A percentile compares a stretch with the other conserved stretches of the same genome.
Evolutionary conservation across 2,113 vertebrate species (phyloP).

Genomic region (Mormyrus lacerda): DNA sequence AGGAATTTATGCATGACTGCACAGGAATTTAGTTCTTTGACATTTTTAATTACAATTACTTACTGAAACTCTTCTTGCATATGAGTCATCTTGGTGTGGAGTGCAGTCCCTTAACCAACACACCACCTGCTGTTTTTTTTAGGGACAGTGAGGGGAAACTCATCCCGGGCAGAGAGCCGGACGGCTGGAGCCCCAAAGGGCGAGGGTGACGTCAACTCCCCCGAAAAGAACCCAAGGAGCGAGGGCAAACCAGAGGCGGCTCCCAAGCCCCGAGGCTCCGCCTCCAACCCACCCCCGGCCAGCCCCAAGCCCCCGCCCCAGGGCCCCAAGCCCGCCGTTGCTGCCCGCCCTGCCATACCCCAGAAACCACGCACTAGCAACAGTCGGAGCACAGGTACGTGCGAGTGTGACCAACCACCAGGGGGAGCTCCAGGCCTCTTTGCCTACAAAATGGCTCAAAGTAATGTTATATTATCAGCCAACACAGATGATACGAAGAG

Average conservation of each 20-base stretch:
- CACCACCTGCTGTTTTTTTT: not conserved
- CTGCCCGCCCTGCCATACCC: slow-evolving; percentile 72
- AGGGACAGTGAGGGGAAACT: slow-evolving; percentile 59
- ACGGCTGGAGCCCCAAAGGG: slow-evolving; percentile 48
- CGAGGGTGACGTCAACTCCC: slow-evolving; percentile 42
- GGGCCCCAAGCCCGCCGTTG: slow-evolving; percentile 68
- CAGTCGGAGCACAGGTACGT: slow-evolving; percentile 67
- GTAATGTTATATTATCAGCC: not conserved
- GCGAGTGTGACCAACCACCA: too few relatives aligned
- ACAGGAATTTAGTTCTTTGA: not conserved
- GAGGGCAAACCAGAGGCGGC: slow-evolving; percentile 67
- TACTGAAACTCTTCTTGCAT: not conserved
- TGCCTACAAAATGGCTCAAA: not conserved
- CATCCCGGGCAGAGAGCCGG: slow-evolving; percentile 58
- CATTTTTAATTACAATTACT: not conserved
- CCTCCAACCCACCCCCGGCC: slow-evolving; percentile 59
- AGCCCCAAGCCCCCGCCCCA: slow-evolving; percentile 77
- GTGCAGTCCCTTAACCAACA: not conserved
- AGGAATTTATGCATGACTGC: too few relatives aligned
- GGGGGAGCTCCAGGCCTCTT: not conserved
- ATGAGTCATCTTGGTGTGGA: not conserved
- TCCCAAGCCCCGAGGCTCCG: slow-evolving; percentile 59
- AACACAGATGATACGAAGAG: not conserved
- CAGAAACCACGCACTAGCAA: slow-evolving; percentile 76
- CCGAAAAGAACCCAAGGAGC: slow-evolving; percentile 65